These are phyloP conservation scores for Gopherus flavomarginatus DNA, from an alignment of 2,113 vertebrate species.

Conservation along the genomic window DNA sequence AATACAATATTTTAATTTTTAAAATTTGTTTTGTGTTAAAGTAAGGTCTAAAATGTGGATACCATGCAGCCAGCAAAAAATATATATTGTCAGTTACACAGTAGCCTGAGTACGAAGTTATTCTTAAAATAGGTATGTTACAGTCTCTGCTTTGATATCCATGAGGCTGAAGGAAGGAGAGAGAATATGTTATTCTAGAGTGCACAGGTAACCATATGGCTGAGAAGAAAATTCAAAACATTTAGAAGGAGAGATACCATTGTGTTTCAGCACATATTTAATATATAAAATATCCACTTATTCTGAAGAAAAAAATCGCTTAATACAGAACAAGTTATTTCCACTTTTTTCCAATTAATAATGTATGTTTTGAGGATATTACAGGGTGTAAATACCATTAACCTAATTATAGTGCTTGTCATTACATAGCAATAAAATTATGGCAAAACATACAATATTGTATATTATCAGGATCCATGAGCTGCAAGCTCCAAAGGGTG, in stretches of 20 bases:
- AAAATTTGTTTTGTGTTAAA: background rate
- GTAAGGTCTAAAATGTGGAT: background rate
- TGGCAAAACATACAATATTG: background rate
- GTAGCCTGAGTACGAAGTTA: background rate
- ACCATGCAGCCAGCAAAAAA: background rate
- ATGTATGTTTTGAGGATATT: background rate
- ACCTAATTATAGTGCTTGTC: background rate
- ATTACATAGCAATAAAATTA: background rate
- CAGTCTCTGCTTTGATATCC: background rate
- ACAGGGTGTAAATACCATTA: background rate
- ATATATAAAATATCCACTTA: background rate
- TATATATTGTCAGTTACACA: background rate
- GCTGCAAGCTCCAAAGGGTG: background rate
- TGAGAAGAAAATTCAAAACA: background rate
- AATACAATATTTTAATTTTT: background rate
- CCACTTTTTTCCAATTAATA: background rate
- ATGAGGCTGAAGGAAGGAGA: background rate
- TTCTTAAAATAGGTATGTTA: background rate
- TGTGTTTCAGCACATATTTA: background rate
- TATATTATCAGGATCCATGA: background rate
- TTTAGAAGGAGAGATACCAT: background rate
- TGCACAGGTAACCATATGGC: background rate
- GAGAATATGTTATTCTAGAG: background rate
- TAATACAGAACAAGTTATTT: background rate
- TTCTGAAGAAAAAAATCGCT: background rate